Evolutionary conservation across 2,888 invertebrate genomes (phyloP), one percentile per base, ranked within the genome.

Genomic region (Arctia plantaginis): DNA sequence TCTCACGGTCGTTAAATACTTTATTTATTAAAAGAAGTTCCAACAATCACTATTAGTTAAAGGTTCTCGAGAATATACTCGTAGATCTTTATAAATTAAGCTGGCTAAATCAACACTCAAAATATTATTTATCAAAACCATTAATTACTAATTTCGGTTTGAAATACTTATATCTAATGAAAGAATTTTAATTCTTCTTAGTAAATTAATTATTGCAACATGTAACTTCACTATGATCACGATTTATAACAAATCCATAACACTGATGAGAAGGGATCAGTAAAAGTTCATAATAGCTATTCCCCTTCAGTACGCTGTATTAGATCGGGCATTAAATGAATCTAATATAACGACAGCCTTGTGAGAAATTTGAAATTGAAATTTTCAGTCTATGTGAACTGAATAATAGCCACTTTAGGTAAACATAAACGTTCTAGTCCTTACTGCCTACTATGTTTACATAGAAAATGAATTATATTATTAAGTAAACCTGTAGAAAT

Each of bases 361-460:
- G 62, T 65, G 35, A 72, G 59, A 72, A 79, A 47, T 71, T 69
- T 77, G 74, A 79, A 77, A 83, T 80, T 77, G 72, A 77, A 76
- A 83, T 77, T 77, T 68, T 80, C 75, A 68, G 77, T 75, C 73
- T 83, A 76, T 77, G 72, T 71, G 65, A 75, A 77, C 69, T 73
- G 68, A 80, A 77, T 76, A 84, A 80, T 39, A 51, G 68, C 67
- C 65, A 75, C 69, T 79, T 77, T 67, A 74, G 78, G 72, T 44
- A 47, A n/a, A 69, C 39, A 41, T 39, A 69, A 47, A 66, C 59
- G 41, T 30, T 23, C 0, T 44, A 41, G 55, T 39, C 18, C 4
- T 30, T n/a, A 55, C 12, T n/a, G n/a, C 23, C 51, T 66, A 0
- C 41, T 67, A 27, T 27, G 27, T n/a, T 44, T 41, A 30, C 18